Percentiles rank a stretch among this genome's conserved stretches.
Evolutionary conservation across 2,888 invertebrate genomes (phyloP).

Genomic region (Balanococcus diminutus): DNA sequence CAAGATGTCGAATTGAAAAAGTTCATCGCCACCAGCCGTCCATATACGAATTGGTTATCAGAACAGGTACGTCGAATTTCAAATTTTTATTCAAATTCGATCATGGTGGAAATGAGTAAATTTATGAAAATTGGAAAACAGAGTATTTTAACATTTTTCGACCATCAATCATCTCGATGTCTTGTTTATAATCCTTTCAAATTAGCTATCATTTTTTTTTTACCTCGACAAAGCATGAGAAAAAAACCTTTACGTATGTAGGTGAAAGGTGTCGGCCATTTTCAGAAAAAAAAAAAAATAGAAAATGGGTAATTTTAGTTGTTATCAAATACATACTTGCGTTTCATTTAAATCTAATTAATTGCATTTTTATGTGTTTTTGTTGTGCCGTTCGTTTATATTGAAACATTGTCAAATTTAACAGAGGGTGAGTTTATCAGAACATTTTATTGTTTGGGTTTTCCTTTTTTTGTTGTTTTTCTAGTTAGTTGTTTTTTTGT

Average conservation of each 20-base stretch:
- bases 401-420: slow-evolving; percentile 55
- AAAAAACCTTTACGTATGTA: neutral
- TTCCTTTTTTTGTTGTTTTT: neutral
- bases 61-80: slow-evolving; percentile 73
- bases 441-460: slow-evolving; percentile 13
- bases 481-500: too few species aligned
- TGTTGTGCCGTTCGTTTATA: slow-evolving; percentile 41
- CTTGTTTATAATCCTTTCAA: neutral
- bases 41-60: slow-evolving; percentile 88
- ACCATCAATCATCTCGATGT: neutral
- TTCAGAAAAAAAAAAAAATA: neutral
- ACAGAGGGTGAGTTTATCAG: slow-evolving; percentile 56
- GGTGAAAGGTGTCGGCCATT: neutral
- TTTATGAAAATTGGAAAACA: neutral
- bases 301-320: neutral
- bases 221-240: neutral
- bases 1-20: slow-evolving; percentile 92
- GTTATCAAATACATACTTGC: neutral
- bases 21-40: slow-evolving; percentile 83
- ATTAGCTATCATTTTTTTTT: neutral
- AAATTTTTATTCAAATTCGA: neutral
- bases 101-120: neutral
- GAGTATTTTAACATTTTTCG: neutral
- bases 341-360: neutral
- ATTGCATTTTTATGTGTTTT: slow-evolving; percentile 4